Conservation (phyloP, 2,888 invertebrate genomes). For the Zygothrica quintamaculata region DNA sequence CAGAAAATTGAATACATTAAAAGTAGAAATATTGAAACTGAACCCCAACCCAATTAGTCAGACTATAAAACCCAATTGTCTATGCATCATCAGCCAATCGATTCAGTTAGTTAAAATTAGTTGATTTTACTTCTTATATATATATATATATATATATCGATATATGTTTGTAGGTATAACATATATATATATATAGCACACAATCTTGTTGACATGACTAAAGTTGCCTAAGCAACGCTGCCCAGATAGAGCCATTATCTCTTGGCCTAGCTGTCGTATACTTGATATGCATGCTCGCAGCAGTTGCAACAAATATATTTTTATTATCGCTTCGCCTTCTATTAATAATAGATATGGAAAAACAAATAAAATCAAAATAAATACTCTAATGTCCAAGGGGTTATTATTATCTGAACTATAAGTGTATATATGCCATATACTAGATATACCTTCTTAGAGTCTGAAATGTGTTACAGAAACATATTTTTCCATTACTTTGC, state of each 20-base stretch:
- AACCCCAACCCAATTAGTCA: conserved; percentile 42
- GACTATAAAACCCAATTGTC: conserved; percentile 19
- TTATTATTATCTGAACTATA: no score
- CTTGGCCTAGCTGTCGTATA: conserved; percentile 33
- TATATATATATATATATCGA: no score
- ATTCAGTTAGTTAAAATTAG: conserved; percentile 32
- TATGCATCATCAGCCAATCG: conserved; percentile 32
- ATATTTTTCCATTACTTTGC: no score
- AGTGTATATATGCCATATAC: no score
- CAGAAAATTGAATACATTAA: background rate
- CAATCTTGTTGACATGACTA: background rate
- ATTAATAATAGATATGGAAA: no score
- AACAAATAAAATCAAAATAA: no score
- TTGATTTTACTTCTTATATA: conserved; percentile 35
- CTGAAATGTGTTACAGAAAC: no score
- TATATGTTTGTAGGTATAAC: no score
- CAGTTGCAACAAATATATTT: background rate
- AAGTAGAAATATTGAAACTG: conserved; percentile 12
- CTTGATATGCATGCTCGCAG: conserved; percentile 28
- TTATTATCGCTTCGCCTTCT: no score
- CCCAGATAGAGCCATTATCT: conserved; percentile 43
- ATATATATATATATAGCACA: no score
- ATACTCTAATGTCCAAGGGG: no score
- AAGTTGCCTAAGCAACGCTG: conserved; percentile 13
- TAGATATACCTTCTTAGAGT: no score